Conservation (phyloP, 92 coral and sea anemone genomes). For the Porites lobata region DNA sequence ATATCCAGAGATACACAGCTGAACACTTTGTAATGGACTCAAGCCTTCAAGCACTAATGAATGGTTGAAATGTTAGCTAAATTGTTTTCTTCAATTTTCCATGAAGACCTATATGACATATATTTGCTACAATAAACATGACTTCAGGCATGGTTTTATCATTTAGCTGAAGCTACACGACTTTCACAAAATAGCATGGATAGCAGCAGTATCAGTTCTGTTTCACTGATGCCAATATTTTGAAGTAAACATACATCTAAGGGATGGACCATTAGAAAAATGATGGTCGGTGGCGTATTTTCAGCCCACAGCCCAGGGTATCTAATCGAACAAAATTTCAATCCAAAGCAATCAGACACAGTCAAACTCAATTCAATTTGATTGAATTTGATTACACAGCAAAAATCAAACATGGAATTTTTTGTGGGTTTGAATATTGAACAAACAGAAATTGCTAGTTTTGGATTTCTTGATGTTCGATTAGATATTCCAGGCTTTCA, state of each 20-base stretch:
- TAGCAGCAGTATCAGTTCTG: no score
- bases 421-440: not conserved
- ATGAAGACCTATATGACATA: constrained; percentile 25
- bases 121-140: constrained; percentile 36
- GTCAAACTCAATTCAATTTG: no score
- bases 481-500: no score
- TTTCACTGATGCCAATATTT: not conserved
- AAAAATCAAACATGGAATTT: not conserved
- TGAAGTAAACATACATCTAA: constrained; percentile 23
- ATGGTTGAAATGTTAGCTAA: constrained; percentile 40
- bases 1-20: constrained; percentile 65
- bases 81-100: constrained; percentile 31
- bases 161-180: not conserved
- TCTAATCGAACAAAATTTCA: not conserved
- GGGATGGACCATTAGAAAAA: not conserved
- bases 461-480: not conserved
- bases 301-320: not conserved
- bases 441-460: not conserved
- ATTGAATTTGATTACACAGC: not conserved
- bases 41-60: constrained; percentile 73
- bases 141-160: constrained; percentile 15
- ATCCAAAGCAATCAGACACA: not conserved
- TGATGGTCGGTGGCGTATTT: not conserved
- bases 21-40: constrained; percentile 62
- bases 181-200: no score